Evolutionary conservation across 2,888 invertebrate species (phyloP).

Genomic region (Selenia dentaria): DNA sequence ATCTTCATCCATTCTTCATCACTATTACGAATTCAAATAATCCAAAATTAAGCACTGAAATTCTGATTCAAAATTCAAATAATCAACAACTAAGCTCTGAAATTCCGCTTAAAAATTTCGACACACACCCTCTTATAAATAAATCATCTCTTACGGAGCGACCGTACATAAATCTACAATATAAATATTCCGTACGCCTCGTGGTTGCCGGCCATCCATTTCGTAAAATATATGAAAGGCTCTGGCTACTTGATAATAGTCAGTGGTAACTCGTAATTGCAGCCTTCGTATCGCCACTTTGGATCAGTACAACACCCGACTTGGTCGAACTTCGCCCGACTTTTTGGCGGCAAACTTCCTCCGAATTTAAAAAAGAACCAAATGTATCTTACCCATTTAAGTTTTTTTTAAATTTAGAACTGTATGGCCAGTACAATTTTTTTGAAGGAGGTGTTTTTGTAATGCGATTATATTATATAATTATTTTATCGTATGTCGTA

Average conservation of each 20-base stretch:
- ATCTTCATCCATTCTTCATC: too few species aligned
- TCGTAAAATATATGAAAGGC: conserved; percentile 81
- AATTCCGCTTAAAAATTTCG: conserved; percentile 21
- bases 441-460: conserved; percentile 18
- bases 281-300: conserved; percentile 64
- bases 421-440: conserved; percentile 14
- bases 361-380: conserved; percentile 20
- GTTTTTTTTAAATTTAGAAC: conserved; percentile 38
- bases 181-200: conserved; percentile 74
- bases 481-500: conserved; percentile 19
- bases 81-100: too few species aligned
- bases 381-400: conserved; percentile 37
- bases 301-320: conserved; percentile 62
- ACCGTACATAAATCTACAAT: conserved; percentile 74
- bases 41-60: too few species aligned
- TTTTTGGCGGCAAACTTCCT: conserved; percentile 55
- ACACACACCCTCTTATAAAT: conserved; percentile 43
- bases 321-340: conserved; percentile 38
- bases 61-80: conserved; percentile 12
- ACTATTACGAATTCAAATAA: too few species aligned
- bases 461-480: conserved; percentile 18
- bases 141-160: conserved; percentile 61
- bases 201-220: conserved; percentile 72
- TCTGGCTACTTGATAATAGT: conserved; percentile 82
- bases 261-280: conserved; percentile 78